These are phyloP conservation scores for Callorhinus ursinus DNA, from an alignment of 2,113 vertebrate genomes.

Conservation along the genomic window DNA sequence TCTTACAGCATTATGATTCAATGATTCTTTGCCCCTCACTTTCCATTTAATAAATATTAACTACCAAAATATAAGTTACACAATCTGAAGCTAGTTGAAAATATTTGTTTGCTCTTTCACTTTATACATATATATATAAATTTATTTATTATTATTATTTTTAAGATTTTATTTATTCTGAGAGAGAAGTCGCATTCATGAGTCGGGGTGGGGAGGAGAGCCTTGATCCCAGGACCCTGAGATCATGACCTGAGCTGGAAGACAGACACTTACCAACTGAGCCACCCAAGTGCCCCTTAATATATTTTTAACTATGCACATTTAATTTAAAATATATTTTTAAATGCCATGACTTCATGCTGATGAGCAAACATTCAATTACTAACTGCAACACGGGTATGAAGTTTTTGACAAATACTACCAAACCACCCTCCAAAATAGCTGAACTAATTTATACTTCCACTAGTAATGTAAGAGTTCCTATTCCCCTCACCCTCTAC, in stretches of 20 bases:
- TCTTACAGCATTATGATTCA: background rate
- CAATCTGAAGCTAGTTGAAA: background rate
- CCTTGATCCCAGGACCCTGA: background rate
- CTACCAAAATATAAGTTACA: conserved; percentile 6
- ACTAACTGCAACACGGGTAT: background rate
- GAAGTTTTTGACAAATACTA: conserved; percentile 33
- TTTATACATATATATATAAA: too few species aligned
- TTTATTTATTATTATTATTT: too few species aligned
- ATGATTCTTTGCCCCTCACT: background rate
- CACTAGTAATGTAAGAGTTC: background rate
- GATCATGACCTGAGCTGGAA: background rate
- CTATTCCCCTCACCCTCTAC: background rate
- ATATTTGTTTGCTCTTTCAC: too few species aligned
- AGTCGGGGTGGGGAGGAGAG: too few species aligned
- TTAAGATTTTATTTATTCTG: too few species aligned
- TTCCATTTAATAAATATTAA: conserved; percentile 21
- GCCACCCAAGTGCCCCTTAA: background rate
- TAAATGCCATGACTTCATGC: background rate
- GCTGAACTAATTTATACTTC: conserved; percentile 15
- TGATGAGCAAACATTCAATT: background rate
- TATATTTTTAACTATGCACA: conserved; percentile 3
- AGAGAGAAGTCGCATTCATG: too few species aligned
- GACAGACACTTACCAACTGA: background rate
- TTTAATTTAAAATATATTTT: background rate
- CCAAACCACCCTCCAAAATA: conserved; percentile 10